phyloP scores from a whole-genome alignment of 2,888 invertebrate species.

The Crepidodera aurea region DNA sequence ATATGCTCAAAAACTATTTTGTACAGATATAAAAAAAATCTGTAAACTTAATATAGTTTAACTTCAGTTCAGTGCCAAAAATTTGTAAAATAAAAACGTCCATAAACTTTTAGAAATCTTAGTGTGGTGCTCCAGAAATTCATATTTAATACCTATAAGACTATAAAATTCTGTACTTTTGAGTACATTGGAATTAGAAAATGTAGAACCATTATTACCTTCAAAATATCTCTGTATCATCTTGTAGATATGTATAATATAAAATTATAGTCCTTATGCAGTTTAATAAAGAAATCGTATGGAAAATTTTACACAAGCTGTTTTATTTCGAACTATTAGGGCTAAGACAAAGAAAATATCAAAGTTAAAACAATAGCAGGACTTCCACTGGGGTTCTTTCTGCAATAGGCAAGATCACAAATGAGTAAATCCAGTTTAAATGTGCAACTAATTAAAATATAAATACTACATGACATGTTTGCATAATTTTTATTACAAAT shows the following conservation, averaged over 20 bases:
- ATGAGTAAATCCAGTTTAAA: too few relatives aligned
- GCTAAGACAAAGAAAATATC: too few relatives aligned
- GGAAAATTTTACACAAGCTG: not conserved
- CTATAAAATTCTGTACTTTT: slow-evolving; percentile 35
- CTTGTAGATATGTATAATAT: slow-evolving; percentile 59
- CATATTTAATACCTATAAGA: slow-evolving; percentile 35
- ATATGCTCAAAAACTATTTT: slow-evolving; percentile 21
- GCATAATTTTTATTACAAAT: too few relatives aligned
- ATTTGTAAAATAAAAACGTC: slow-evolving; percentile 54
- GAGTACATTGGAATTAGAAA: slow-evolving; percentile 46
- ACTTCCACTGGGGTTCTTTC: too few relatives aligned
- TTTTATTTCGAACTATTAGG: not conserved
- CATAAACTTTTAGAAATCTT: slow-evolving; percentile 52
- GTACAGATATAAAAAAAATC: not conserved
- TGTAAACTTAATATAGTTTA: not conserved
- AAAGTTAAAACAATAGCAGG: too few relatives aligned
- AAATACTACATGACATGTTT: too few relatives aligned
- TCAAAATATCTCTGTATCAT: slow-evolving; percentile 55
- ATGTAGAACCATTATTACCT: slow-evolving; percentile 54
- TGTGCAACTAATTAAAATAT: too few relatives aligned
- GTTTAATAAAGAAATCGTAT: slow-evolving; percentile 53
- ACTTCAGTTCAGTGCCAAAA: slow-evolving; percentile 52
- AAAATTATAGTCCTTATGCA: slow-evolving; percentile 50
- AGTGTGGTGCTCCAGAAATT: slow-evolving; percentile 58
- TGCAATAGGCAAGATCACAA: too few relatives aligned